Evolutionary conservation across 1,140 invertebrate genomes (phyloP).

Genomic region (Apis dorsata): DNA sequence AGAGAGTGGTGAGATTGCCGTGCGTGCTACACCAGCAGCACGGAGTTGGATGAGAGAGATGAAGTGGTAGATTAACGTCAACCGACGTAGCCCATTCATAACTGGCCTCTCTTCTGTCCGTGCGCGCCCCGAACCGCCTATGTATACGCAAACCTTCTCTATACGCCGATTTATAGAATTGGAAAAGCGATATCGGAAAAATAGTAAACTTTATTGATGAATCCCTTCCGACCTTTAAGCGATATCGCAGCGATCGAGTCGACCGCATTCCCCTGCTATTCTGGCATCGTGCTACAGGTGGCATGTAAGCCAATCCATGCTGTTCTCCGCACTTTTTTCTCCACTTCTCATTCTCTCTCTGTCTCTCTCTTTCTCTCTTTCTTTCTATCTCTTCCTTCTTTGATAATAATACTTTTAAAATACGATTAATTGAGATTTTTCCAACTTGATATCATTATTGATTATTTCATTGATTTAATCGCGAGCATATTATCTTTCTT

Average conservation of each 20-base stretch:
- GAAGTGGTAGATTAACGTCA: slow-evolving; percentile 70
- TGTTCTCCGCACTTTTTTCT: slow-evolving; percentile 40
- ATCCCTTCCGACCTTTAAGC: slow-evolving; percentile 68
- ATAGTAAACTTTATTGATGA: slow-evolving; percentile 69
- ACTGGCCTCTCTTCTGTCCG: slow-evolving; percentile 53
- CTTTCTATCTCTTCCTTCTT: neutral
- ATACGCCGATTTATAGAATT: slow-evolving; percentile 67
- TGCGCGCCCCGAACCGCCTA: slow-evolving; percentile 12
- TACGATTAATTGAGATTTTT: slow-evolving; percentile 1
- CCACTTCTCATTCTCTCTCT: neutral
- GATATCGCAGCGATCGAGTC: slow-evolving; percentile 62
- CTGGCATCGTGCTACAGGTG: slow-evolving; percentile 61
- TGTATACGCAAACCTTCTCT: slow-evolving; percentile 39
- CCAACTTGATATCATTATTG: neutral
- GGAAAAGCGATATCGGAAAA: slow-evolving; percentile 68
- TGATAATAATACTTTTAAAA: neutral
- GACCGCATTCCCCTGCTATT: slow-evolving; percentile 55
- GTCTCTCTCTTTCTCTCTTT: neutral
- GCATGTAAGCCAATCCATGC: slow-evolving; percentile 66
- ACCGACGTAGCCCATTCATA: slow-evolving; percentile 70
- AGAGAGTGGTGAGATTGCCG: slow-evolving; percentile 60
- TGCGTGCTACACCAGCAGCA: neutral
- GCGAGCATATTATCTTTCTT: neutral
- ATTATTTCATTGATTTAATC: neutral
- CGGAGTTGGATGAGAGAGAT: slow-evolving; percentile 64